A percentile compares a stretch with the other conserved stretches of the same genome.
phyloP scores from a whole-genome alignment of 2,797 vertebrate genomes.

The Moxostoma hubbsi region DNA sequence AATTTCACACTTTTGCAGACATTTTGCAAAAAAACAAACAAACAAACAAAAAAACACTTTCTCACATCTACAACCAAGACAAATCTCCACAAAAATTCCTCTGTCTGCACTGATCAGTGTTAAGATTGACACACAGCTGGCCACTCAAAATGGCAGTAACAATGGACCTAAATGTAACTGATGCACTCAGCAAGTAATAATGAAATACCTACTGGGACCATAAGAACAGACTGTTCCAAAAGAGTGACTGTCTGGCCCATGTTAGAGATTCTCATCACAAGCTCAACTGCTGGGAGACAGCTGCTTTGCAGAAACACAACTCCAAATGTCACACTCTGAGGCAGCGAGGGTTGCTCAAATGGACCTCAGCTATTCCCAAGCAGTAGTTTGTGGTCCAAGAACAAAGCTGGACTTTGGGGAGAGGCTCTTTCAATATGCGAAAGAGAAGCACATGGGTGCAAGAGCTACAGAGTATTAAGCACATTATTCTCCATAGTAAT shows the following conservation, averaged over 20 bases:
- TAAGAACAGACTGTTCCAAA: conserved; percentile 2
- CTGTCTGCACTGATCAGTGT: conserved; percentile 34
- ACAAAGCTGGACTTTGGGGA: conserved; percentile 66
- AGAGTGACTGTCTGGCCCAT: conserved; percentile 37
- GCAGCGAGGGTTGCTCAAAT: conserved; percentile 38
- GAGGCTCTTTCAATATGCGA: conserved; percentile 31
- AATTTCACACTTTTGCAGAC: not conserved
- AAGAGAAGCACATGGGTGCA: conserved; percentile 45
- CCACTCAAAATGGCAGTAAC: conserved; percentile 34
- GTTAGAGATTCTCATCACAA: conserved; percentile 54
- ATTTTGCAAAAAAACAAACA: conserved; percentile 6
- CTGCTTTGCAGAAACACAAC: conserved; percentile 56
- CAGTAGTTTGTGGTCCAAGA: conserved; percentile 66
- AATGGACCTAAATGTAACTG: conserved; percentile 43
- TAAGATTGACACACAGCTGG: conserved; percentile 21
- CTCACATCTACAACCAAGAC: conserved; percentile 24
- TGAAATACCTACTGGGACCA: conserved; percentile 3
- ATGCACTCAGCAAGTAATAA: conserved; percentile 30
- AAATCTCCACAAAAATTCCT: conserved; percentile 9
- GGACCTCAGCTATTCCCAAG: conserved; percentile 57
- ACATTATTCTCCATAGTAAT: conserved; percentile 53
- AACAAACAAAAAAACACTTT: not conserved
- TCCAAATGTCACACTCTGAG: conserved; percentile 63
- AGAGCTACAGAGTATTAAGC: conserved; percentile 57
- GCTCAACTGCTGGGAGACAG: conserved; percentile 46